phyloP scores from a whole-genome alignment of 2,797 vertebrate genomes.

The Onychomys leucogaster region DNA sequence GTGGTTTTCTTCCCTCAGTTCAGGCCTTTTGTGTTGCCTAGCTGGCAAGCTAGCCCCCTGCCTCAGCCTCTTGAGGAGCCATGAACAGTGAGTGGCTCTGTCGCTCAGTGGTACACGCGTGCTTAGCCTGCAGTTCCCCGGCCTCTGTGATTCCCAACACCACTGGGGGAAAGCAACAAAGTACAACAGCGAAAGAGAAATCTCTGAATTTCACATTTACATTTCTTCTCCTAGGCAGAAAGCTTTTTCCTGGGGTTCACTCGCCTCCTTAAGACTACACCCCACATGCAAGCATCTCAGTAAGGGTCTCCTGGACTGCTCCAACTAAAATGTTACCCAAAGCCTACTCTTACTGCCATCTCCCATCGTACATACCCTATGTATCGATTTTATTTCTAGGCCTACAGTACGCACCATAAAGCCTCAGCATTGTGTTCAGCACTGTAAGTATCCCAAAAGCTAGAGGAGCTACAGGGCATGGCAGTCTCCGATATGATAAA shows the following conservation, averaged over 20 bases:
- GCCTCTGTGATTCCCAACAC: background rate
- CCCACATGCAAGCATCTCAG: background rate
- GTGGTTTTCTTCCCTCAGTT: too few relatives aligned
- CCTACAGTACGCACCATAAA: background rate
- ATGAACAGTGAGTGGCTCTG: background rate
- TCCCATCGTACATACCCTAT: background rate
- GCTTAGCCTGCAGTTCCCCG: background rate
- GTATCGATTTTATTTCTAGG: background rate
- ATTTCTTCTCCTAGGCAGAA: constrained; percentile 20
- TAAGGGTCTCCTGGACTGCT: background rate
- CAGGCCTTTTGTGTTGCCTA: background rate
- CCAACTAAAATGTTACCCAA: background rate
- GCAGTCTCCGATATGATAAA: background rate
- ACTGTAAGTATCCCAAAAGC: background rate
- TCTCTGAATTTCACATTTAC: background rate
- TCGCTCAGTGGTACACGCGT: background rate
- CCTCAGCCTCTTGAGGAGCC: background rate
- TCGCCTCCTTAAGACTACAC: constrained; percentile 17
- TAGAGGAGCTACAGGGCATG: background rate
- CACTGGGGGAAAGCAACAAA: background rate
- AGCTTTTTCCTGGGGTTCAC: background rate
- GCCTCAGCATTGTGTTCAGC: constrained; percentile 28
- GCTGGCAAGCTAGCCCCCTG: background rate
- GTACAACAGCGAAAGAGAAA: background rate
- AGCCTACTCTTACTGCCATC: background rate